phyloP scores from a whole-genome alignment of 2,888 invertebrate species.

The Erannis defoliaria region DNA sequence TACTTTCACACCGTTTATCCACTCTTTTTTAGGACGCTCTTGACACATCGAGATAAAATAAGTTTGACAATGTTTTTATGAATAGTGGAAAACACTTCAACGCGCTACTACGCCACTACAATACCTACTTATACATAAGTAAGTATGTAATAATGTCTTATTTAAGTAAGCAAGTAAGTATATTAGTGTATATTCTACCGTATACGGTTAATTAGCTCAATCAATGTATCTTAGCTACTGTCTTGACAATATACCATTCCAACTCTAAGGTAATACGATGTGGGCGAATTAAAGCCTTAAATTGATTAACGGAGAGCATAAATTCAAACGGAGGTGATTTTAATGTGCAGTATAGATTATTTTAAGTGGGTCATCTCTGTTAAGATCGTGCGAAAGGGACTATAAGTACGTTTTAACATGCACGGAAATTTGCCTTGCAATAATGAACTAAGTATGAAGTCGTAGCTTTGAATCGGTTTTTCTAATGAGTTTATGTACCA shows the following conservation, averaged over 20 bases:
- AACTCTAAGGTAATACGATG: constrained; percentile 41
- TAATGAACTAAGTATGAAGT: neutral
- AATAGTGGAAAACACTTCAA: no score
- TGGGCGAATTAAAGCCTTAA: constrained; percentile 63
- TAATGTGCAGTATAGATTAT: constrained; percentile 33
- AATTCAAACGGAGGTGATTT: constrained; percentile 44
- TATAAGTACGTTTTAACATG: constrained; percentile 26
- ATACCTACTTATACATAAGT: no score
- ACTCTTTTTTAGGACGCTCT: no score
- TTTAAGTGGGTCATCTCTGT: constrained; percentile 30
- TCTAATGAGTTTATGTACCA: neutral
- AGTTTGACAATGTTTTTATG: no score
- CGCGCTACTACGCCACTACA: no score
- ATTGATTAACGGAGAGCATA: constrained; percentile 50
- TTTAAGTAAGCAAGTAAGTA: no score
- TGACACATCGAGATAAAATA: no score
- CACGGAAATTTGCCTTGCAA: constrained; percentile 8
- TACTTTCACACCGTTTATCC: no score
- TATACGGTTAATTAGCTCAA: neutral
- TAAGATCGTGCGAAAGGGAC: constrained; percentile 35
- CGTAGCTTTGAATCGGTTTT: neutral
- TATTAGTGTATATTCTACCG: no score
- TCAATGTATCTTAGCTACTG: constrained; percentile 15
- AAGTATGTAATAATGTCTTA: no score
- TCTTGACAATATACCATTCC: constrained; percentile 4